phyloP scores from a whole-genome alignment of 2,888 invertebrate genomes.

The Chesias legatella region DNA sequence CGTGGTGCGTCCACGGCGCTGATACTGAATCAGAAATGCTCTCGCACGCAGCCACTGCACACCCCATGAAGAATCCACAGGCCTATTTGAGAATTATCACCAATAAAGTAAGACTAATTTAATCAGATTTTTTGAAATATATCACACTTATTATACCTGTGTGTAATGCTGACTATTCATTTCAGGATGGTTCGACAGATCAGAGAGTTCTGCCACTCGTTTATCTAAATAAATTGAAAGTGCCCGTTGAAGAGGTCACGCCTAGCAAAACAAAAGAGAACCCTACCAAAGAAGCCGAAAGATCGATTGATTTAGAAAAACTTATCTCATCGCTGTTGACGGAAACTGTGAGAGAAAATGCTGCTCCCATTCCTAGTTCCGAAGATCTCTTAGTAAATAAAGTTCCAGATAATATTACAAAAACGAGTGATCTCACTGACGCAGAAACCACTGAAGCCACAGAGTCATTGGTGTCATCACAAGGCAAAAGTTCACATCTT shows the following conservation, averaged over 20 bases:
- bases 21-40: constrained; percentile 56
- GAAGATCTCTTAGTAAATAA: background rate
- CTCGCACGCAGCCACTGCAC: constrained; percentile 55
- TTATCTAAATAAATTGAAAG: constrained; percentile 50
- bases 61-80: constrained; percentile 64
- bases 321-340: constrained; percentile 48
- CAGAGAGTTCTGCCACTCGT: constrained; percentile 60
- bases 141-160: background rate
- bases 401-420: background rate
- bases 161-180: constrained; percentile 15
- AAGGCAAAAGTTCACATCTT: background rate
- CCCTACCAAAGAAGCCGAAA: constrained; percentile 62
- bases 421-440: constrained; percentile 6
- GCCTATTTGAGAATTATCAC: constrained; percentile 63
- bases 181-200: constrained; percentile 56
- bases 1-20: constrained; percentile 63
- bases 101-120: constrained; percentile 19
- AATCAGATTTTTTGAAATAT: background rate
- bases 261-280: constrained; percentile 39
- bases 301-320: constrained; percentile 64
- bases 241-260: constrained; percentile 38
- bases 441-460: constrained; percentile 6
- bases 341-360: background rate
- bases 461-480: constrained; percentile 9
- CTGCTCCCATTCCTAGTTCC: too few relatives aligned